A percentile compares a stretch with the other conserved stretches of the same genome.
Evolutionary conservation across 1,140 invertebrate genomes (phyloP).

Genomic region (Probaryconus sp.): DNA sequence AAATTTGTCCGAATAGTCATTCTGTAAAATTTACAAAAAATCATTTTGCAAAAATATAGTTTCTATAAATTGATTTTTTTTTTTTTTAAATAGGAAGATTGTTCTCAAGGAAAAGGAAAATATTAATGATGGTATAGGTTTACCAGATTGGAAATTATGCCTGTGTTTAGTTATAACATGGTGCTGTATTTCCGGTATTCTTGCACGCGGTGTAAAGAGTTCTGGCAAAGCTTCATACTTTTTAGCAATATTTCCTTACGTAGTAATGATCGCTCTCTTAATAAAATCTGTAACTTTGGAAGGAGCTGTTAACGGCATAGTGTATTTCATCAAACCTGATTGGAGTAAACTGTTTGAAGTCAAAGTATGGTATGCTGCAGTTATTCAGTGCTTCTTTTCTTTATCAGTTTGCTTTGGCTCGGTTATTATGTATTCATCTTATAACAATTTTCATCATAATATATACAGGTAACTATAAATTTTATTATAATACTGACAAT

Average conservation of each 20-base stretch:
- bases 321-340: constrained; percentile 84
- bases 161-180: constrained; percentile 82
- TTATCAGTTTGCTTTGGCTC: constrained; percentile 85
- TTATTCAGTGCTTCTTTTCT: constrained; percentile 90
- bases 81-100: constrained; percentile 74
- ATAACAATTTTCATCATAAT: constrained; percentile 84
- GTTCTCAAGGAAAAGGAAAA: constrained; percentile 81
- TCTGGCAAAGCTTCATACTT: constrained; percentile 81
- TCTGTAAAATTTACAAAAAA: neutral
- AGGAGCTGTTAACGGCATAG: constrained; percentile 82
- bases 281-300: constrained; percentile 79
- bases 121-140: constrained; percentile 82
- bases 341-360: constrained; percentile 82
- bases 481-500: neutral
- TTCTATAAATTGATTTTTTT: constrained; percentile 2
- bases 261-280: constrained; percentile 81
- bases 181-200: constrained; percentile 81
- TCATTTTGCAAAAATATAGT: constrained; percentile 1
- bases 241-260: constrained; percentile 83
- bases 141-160: constrained; percentile 82
- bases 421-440: constrained; percentile 85
- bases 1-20: neutral
- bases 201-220: constrained; percentile 81
- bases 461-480: constrained; percentile 80
- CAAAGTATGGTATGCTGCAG: constrained; percentile 90